Percentiles rank a stretch among this genome's conserved stretches.
Conservation (phyloP, 2,113 vertebrate species). For the Dicrurus megarhynchus region DNA sequence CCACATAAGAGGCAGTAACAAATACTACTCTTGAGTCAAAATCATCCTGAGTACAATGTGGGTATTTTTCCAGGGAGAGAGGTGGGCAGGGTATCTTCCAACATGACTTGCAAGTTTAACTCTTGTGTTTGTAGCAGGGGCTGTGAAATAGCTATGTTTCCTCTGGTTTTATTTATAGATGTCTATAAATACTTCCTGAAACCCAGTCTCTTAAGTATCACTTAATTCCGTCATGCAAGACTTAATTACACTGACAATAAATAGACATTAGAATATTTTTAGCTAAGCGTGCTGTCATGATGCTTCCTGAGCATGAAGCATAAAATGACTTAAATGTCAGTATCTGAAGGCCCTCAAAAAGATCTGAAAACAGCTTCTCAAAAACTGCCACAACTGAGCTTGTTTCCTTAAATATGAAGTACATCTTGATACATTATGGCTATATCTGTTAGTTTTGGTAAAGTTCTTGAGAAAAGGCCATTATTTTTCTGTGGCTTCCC, state of each 20-base stretch:
- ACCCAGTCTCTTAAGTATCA: constrained; percentile 35
- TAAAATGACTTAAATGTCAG: not conserved
- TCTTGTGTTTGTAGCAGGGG: not conserved
- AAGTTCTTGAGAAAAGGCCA: not conserved
- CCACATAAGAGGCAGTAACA: not conserved
- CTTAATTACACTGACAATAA: constrained; percentile 57
- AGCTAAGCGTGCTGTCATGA: constrained; percentile 6
- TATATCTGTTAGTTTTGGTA: not conserved
- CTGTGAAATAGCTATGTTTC: constrained; percentile 12
- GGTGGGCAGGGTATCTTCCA: not conserved
- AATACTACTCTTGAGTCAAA: not conserved
- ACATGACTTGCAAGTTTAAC: not conserved
- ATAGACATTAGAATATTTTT: constrained; percentile 53
- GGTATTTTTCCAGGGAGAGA: not conserved
- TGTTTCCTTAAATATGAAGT: not conserved
- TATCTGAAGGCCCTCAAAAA: not conserved
- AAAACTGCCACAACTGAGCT: not conserved
- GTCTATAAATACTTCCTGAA: constrained; percentile 44
- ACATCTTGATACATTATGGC: not conserved
- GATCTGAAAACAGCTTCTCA: not conserved
- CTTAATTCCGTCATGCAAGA: constrained; percentile 46
- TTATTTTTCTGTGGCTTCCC: not conserved
- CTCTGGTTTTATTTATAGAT: constrained; percentile 25
- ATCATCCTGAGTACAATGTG: not conserved
- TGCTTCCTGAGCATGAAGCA: constrained; percentile 31